Evolutionary conservation across 1,140 invertebrate genomes (phyloP).

Genomic region (Conus ventricosus): DNA sequence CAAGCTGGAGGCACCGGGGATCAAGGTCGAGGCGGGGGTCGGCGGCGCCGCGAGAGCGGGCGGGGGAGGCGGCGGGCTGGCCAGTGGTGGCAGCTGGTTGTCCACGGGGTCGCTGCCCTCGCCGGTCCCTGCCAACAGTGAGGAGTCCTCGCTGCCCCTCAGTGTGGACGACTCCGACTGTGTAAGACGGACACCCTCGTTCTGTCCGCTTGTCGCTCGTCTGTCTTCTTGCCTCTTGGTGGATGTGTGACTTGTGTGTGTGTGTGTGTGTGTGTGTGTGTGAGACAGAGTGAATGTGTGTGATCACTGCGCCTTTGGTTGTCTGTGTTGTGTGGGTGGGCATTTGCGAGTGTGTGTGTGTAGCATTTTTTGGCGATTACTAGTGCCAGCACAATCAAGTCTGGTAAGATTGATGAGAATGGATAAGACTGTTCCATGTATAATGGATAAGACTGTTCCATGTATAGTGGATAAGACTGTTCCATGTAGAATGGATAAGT

Average conservation of each 20-base stretch:
- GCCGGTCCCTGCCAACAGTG: constrained; percentile 32
- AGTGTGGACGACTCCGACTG: neutral
- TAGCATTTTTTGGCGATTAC: no score
- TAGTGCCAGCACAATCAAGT: no score
- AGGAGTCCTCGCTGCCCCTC: neutral
- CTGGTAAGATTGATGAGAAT: no score
- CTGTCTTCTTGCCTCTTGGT: no score
- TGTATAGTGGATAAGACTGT: no score
- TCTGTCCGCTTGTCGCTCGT: no score
- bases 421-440: no score
- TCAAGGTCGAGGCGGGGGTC: neutral
- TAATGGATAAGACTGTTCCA: no score
- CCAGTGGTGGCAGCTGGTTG: constrained; percentile 42
- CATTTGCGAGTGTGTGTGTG: neutral
- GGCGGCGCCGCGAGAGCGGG: neutral
- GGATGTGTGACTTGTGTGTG: no score
- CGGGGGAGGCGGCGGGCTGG: neutral
- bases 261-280: constrained; percentile 35
- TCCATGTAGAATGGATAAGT: no score
- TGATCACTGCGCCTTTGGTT: no score
- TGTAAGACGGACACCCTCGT: neutral
- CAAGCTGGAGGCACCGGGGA: constrained; percentile 39
- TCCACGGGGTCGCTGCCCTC: constrained; percentile 51
- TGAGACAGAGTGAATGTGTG: constrained; percentile 47
- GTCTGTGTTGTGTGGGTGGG: neutral